phyloP scores from a whole-genome alignment of 2,797 vertebrate genomes.

The Falco rusticolus region DNA sequence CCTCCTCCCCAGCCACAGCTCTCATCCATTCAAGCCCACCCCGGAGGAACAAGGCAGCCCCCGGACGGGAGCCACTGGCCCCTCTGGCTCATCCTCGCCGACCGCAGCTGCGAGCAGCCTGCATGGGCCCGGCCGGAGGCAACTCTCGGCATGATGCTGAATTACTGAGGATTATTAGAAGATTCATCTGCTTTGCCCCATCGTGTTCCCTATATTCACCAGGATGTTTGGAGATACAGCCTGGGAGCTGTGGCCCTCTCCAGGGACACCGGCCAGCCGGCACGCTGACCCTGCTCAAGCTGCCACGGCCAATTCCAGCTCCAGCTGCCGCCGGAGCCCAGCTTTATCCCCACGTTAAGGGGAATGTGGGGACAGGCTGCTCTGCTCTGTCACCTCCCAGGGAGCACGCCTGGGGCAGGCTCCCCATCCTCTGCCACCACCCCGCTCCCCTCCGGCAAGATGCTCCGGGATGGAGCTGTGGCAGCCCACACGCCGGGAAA shows the following conservation, averaged over 20 bases:
- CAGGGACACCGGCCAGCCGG: fast-evolving
- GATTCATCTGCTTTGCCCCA: not conserved
- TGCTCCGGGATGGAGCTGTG: not conserved
- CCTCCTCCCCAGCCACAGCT: not conserved
- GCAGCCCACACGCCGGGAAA: not conserved
- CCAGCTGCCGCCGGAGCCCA: not conserved
- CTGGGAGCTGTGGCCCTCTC: not conserved
- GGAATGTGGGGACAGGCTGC: not conserved
- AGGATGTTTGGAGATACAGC: not conserved
- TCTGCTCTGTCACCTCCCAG: not conserved
- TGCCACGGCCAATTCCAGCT: fast-evolving
- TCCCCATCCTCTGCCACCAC: not conserved
- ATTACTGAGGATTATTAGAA: not conserved
- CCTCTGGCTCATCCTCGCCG: not conserved
- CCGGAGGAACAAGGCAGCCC: not conserved
- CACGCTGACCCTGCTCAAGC: not conserved
- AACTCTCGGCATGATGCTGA: fast-evolving
- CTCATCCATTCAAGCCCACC: not conserved
- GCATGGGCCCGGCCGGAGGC: fast-evolving
- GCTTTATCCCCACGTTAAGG: not conserved
- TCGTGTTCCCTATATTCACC: not conserved
- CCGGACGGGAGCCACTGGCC: not conserved
- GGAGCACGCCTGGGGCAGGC: not conserved
- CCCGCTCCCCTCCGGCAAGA: not conserved
- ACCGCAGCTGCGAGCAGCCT: not conserved